Evolutionary conservation across 2,113 vertebrate genomes (phyloP).

Genomic region (Brevimyrus niger): DNA sequence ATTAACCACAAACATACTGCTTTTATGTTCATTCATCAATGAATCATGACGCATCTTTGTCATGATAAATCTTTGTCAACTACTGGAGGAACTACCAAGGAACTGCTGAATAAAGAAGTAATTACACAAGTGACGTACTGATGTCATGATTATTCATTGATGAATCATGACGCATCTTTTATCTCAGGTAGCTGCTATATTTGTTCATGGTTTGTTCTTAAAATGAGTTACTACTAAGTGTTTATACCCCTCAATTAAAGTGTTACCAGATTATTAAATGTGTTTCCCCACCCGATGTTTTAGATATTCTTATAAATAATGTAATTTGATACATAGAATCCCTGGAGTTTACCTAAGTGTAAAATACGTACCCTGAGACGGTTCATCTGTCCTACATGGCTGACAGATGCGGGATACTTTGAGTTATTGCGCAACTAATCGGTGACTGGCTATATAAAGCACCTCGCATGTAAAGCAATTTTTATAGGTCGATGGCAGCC

Average conservation of each 20-base stretch:
- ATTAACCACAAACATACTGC: background rate
- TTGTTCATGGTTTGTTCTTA: background rate
- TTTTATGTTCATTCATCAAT: background rate
- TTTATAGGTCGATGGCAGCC: background rate
- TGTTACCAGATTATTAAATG: background rate
- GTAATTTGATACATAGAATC: background rate
- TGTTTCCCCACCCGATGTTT: background rate
- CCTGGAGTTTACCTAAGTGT: background rate
- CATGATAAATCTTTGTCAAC: background rate
- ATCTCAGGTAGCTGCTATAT: background rate
- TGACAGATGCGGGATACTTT: conserved; percentile 30
- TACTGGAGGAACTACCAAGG: background rate
- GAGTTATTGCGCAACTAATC: conserved; percentile 20
- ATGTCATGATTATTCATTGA: background rate
- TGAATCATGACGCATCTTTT: background rate
- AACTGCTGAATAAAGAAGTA: background rate
- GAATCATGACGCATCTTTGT: background rate
- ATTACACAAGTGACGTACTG: background rate
- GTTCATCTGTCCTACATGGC: conserved; percentile 14
- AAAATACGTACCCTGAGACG: background rate
- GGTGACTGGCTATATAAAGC: conserved; percentile 31
- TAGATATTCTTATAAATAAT: background rate
- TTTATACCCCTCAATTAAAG: background rate
- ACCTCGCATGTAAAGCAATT: conserved; percentile 7
- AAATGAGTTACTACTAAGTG: background rate